These are phyloP conservation scores for Tetragonula carbonaria DNA, from an alignment of 2,888 invertebrate species.

Conservation along the genomic window DNA sequence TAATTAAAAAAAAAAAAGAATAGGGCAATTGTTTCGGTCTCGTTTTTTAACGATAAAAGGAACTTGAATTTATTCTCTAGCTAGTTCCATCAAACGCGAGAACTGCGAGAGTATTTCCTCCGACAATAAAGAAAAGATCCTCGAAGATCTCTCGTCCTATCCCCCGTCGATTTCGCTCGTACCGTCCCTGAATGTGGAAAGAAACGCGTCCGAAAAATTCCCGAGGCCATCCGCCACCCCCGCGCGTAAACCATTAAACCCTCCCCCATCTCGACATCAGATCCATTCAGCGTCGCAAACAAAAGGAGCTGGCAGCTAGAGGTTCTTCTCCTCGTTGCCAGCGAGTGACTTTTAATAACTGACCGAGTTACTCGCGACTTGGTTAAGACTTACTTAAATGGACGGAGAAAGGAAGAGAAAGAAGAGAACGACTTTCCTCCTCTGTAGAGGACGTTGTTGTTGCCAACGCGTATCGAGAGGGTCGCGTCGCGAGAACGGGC, in stretches of 20 bases:
- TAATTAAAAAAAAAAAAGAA: too few species aligned
- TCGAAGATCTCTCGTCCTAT: background rate
- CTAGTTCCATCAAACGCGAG: background rate
- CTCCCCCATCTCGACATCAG: background rate
- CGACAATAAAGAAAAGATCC: background rate
- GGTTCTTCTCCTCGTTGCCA: constrained; percentile 39
- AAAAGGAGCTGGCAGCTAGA: constrained; percentile 31
- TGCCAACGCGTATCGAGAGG: constrained; percentile 52
- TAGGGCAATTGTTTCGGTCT: background rate
- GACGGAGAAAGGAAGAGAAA: background rate
- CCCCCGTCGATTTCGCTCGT: background rate
- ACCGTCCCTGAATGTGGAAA: background rate
- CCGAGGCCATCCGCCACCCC: background rate
- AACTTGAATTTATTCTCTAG: background rate
- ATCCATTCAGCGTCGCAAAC: constrained; percentile 29
- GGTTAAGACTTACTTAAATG: constrained; percentile 61
- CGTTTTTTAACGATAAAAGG: background rate
- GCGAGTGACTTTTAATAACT: constrained; percentile 76
- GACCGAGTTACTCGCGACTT: constrained; percentile 65
- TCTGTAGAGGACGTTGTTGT: constrained; percentile 37
- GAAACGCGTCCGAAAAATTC: background rate
- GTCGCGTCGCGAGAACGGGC: background rate
- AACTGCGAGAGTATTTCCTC: background rate
- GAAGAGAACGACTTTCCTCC: background rate
- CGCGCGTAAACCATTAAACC: constrained; percentile 14